Base-by-base conservation (phyloP, 2,888 invertebrate species). In the Anthoptus insignis region DNA sequence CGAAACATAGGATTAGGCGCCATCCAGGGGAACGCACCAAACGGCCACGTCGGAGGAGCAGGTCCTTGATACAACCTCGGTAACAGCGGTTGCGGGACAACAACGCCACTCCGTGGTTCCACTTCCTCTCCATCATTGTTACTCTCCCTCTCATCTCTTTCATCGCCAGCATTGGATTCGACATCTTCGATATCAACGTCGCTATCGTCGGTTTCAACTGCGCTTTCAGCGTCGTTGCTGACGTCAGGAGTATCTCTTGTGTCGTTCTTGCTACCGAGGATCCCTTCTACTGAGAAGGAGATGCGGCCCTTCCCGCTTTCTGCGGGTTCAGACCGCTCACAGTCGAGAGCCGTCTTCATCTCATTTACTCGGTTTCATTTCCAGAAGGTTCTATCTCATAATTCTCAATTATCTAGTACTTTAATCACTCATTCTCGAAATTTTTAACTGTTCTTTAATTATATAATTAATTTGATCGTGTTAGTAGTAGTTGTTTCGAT, bases 201-300 rank as follows among this genome's bases (percentile, higher is more conserved):
- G 67, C 92, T 91, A 54, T 94, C 93, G 49, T 91, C 91, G 0
- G 86, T 82, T 52, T 91, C 91, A 7, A 81, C 76, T 1, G 88
- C 86, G 67, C 90, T 88, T 64, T 92, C 92, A 0, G 88, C 89
- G 56, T 93, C 93, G 67, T 89, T 88, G 71, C 89, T 90, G 56
- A 81, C 84, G 53, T 91, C 90, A 9, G 81, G 79, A 2, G 81
- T 73, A 27, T 86, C 88, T 67, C 88, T 86, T 2, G 84, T 77
- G 47, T 87, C 84, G 19, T 77, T 82, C 72, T 89, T 81, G 73
- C 90, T 82, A 24, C 91, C 88, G 34, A 96, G 82, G 21, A 96
- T 80, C 0, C 96, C 94, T 84, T 96, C 96, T 53, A 96, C 96
- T 87, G 96, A 96, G 84, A 96, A 96, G 68, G 96, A 96, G 80